A percentile compares a stretch with the other conserved stretches of the same genome.
These are phyloP conservation scores for Haemorhous mexicanus DNA, from an alignment of 2,113 vertebrate species.

Conservation along the genomic window DNA sequence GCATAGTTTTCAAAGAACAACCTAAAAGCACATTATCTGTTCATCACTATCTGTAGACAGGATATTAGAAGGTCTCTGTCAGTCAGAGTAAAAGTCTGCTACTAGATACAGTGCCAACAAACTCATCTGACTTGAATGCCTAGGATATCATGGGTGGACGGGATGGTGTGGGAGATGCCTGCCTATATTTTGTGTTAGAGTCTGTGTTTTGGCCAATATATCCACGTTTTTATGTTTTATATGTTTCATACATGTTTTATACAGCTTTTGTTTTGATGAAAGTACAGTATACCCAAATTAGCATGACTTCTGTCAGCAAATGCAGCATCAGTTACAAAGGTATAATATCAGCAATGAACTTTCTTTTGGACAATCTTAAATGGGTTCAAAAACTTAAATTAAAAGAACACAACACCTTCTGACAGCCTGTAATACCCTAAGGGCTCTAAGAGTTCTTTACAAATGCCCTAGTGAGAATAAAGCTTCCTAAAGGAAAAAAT, in stretches of 20 bases:
- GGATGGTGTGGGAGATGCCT: neutral
- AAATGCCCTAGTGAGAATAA: neutral
- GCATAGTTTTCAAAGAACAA: neutral
- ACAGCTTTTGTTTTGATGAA: neutral
- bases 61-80: neutral
- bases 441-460: neutral
- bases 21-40: neutral
- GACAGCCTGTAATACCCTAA: neutral
- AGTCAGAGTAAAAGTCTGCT: neutral
- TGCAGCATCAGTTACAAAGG: neutral
- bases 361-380: neutral
- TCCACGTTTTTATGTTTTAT: neutral
- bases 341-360: neutral
- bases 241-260: too few relatives aligned
- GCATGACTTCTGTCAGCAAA: neutral
- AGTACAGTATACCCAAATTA: neutral
- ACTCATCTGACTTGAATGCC: accelerated
- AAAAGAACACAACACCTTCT: neutral
- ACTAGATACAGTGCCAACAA: neutral
- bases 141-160: accelerated
- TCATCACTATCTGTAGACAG: neutral
- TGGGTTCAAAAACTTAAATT: neutral
- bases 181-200: neutral
- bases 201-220: accelerated
- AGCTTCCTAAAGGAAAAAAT: neutral